These are phyloP conservation scores for Melanostoma mellinum DNA, from an alignment of 2,888 invertebrate genomes.

Conservation along the genomic window DNA sequence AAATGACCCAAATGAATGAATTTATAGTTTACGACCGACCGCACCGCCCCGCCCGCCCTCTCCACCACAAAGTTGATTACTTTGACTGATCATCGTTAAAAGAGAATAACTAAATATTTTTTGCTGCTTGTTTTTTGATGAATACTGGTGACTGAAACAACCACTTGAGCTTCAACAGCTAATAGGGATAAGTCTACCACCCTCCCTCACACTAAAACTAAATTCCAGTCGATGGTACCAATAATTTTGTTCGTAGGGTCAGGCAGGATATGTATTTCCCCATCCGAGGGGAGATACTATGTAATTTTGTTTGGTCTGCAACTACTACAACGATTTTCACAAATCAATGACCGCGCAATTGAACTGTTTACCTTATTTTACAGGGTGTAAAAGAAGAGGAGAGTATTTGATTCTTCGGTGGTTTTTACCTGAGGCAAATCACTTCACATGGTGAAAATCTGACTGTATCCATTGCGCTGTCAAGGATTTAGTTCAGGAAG, in stretches of 20 bases:
- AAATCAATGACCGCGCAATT: conserved; percentile 51
- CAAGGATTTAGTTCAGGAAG: too few species aligned
- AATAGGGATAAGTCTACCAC: neutral
- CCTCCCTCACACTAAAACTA: conserved; percentile 1
- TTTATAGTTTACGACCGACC: neutral
- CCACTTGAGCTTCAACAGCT: neutral
- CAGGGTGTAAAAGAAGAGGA: conserved; percentile 38
- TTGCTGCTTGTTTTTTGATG: conserved; percentile 58
- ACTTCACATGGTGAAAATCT: too few species aligned
- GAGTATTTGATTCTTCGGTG: too few species aligned
- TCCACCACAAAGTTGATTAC: conserved; percentile 8
- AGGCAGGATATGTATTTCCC: neutral
- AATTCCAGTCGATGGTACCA: conserved; percentile 6
- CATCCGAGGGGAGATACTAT: conserved; percentile 17
- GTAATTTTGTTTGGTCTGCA: conserved; percentile 5
- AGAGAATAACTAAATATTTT: conserved; percentile 27
- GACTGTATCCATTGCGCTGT: too few species aligned
- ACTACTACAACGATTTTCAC: conserved; percentile 7
- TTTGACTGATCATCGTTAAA: conserved; percentile 54
- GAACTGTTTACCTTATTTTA: neutral
- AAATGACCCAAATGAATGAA: conserved; percentile 51
- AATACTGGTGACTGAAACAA: conserved; percentile 42
- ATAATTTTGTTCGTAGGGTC: conserved; percentile 24
- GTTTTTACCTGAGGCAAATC: too few species aligned
- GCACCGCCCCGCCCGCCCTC: neutral